These are phyloP conservation scores for Stenichneumon culpator DNA, from an alignment of 2,888 invertebrate species.

Conservation along the genomic window DNA sequence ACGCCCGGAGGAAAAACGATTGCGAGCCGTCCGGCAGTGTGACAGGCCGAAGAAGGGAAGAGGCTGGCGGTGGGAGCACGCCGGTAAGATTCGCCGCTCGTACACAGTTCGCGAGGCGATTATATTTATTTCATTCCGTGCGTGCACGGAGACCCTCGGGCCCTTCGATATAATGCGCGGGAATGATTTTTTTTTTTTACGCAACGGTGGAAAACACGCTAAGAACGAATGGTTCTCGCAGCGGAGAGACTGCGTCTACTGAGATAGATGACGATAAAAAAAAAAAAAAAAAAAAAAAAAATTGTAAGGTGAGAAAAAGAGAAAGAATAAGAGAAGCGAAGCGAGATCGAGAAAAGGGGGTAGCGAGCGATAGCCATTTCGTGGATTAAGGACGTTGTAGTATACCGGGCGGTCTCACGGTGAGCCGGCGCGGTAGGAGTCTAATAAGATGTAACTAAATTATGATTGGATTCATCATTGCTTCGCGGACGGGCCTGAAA, in stretches of 20 bases:
- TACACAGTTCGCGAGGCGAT: conserved; percentile 44
- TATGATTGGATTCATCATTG: conserved; percentile 85
- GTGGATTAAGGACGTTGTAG: conserved; percentile 82
- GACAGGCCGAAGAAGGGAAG: conserved; percentile 71
- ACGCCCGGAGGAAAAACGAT: conserved; percentile 66
- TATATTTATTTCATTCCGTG: conserved; percentile 31
- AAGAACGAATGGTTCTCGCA: background rate
- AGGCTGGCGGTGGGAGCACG: conserved; percentile 63
- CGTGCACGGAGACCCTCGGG: conserved; percentile 12
- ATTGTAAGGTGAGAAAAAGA: conserved; percentile 20
- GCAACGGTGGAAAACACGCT: background rate
- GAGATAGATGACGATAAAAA: background rate
- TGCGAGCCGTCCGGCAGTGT: conserved; percentile 68
- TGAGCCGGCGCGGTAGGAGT: conserved; percentile 83
- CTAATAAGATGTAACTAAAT: conserved; percentile 85
- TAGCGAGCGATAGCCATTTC: conserved; percentile 78
- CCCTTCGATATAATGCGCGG: background rate
- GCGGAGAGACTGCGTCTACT: background rate
- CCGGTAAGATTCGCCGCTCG: conserved; percentile 31
- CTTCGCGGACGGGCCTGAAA: conserved; percentile 80
- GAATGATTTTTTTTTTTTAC: background rate
- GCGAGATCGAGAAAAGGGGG: conserved; percentile 60
- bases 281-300: conserved; percentile 10
- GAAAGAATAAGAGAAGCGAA: conserved; percentile 69
- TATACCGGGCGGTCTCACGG: conserved; percentile 82